Conservation (phyloP, 2,113 vertebrate species). For the Clarias batrachus region DNA sequence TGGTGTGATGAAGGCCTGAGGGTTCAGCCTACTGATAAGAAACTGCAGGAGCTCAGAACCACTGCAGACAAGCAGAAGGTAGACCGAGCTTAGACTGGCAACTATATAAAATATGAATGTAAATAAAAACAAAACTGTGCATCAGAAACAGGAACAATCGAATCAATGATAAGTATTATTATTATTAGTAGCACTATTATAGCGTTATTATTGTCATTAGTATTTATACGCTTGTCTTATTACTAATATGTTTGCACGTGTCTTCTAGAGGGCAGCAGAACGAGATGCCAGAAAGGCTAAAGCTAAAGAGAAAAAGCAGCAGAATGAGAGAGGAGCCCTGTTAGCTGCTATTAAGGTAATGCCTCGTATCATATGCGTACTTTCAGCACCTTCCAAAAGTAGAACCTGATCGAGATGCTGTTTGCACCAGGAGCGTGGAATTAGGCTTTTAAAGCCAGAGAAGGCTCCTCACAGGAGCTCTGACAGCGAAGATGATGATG, state of each 20-base stretch:
- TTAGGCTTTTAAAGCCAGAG: conserved; percentile 70
- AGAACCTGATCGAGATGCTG: not conserved
- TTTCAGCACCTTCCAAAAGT: not conserved
- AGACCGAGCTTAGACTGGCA: not conserved
- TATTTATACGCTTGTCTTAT: not conserved
- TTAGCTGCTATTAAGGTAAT: conserved; percentile 83
- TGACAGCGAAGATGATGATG: conserved; percentile 67
- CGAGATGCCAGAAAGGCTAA: conserved; percentile 85
- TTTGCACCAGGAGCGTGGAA: conserved; percentile 77
- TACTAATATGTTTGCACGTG: not conserved
- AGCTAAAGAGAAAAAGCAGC: conserved; percentile 77
- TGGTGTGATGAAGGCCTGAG: conserved; percentile 92
- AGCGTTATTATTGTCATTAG: not conserved
- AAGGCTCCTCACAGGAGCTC: conserved; percentile 52
- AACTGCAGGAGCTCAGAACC: conserved; percentile 80
- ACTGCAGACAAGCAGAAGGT: conserved; percentile 81
- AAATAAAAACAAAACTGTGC: not conserved
- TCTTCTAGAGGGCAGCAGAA: conserved; percentile 77
- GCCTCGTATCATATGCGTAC: not conserved
- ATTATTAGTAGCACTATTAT: too few relatives aligned
- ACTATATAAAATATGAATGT: not conserved
- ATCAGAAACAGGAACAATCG: not conserved
- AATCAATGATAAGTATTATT: not conserved
- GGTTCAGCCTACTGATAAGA: conserved; percentile 80
- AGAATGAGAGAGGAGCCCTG: conserved; percentile 70